Evolutionary conservation across 1,140 invertebrate species (phyloP).

Genomic region (Episyrphus balteatus): DNA sequence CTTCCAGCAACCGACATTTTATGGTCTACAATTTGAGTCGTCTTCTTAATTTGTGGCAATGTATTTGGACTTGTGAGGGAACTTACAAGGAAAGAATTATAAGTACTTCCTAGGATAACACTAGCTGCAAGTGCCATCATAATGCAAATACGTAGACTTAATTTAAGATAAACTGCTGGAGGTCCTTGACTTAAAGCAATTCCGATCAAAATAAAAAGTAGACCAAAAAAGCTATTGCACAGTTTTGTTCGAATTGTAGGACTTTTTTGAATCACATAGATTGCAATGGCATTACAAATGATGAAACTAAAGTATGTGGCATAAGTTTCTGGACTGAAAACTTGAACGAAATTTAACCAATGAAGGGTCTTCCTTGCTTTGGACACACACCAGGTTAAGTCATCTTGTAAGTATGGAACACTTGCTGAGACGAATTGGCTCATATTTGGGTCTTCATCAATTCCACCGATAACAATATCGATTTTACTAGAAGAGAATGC

Average conservation of each 20-base stretch:
- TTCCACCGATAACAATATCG: slow-evolving; percentile 30
- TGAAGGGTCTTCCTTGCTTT: slow-evolving; percentile 18
- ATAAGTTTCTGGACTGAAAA: slow-evolving; percentile 15
- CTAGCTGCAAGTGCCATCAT: slow-evolving; percentile 16
- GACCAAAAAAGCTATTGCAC: slow-evolving; percentile 13
- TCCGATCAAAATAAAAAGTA: slow-evolving; percentile 16
- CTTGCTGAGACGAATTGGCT: slow-evolving; percentile 28
- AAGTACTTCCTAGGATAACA: slow-evolving; percentile 27
- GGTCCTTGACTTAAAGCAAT: slow-evolving; percentile 20
- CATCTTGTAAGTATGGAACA: slow-evolving; percentile 29
- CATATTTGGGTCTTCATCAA: slow-evolving; percentile 30
- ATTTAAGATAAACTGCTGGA: slow-evolving; percentile 4
- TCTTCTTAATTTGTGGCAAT: slow-evolving; percentile 17
- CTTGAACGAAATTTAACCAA: slow-evolving; percentile 27
- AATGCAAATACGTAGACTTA: slow-evolving; percentile 13
- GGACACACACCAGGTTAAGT: slow-evolving; percentile 32
- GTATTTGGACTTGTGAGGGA: slow-evolving; percentile 24
- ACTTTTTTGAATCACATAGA: slow-evolving; percentile 13
- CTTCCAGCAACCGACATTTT: slow-evolving; percentile 28
- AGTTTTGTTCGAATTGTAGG: slow-evolving; percentile 2
- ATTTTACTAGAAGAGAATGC: slow-evolving; percentile 14
- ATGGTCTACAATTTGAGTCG: slow-evolving; percentile 22
- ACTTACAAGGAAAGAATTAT: slow-evolving; percentile 31
- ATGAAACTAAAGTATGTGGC: slow-evolving; percentile 16
- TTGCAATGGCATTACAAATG: slow-evolving; percentile 11